These are phyloP conservation scores for Arctocebus calabarensis DNA, from an alignment of 2,797 vertebrate genomes.

Conservation along the genomic window DNA sequence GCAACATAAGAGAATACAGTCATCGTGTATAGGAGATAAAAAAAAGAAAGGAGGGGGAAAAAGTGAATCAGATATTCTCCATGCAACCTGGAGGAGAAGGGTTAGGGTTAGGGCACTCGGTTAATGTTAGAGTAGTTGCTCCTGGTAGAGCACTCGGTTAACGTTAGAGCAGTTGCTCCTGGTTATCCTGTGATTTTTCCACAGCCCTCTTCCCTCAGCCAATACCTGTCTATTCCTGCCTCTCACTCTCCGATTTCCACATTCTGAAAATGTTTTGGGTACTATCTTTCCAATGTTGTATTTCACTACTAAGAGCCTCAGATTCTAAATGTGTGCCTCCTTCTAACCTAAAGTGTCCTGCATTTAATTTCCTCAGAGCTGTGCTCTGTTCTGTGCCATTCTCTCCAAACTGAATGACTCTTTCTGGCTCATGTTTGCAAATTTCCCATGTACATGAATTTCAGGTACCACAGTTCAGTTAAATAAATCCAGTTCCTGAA, in stretches of 20 bases:
- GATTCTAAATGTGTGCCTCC: background rate
- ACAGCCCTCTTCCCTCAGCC: background rate
- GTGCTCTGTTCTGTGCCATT: background rate
- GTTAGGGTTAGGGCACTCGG: background rate
- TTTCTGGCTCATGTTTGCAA: background rate
- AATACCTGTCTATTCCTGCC: background rate
- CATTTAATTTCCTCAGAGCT: background rate
- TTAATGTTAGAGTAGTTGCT: background rate
- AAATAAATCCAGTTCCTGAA: background rate
- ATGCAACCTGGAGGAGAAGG: too few species aligned
- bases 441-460: background rate
- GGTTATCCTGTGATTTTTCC: background rate
- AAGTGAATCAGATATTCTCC: background rate
- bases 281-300: background rate
- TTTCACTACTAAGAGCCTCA: background rate
- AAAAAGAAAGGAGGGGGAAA: background rate
- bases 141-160: background rate
- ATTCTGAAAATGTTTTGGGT: background rate
- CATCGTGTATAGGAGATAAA: background rate
- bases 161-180: background rate
- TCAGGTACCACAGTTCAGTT: background rate
- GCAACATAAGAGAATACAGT: background rate
- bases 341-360: background rate
- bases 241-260: background rate
- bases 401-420: background rate